Evolutionary conservation across 2,797 vertebrate species (phyloP).

Genomic region (Aselliscus stoliczkanus): DNA sequence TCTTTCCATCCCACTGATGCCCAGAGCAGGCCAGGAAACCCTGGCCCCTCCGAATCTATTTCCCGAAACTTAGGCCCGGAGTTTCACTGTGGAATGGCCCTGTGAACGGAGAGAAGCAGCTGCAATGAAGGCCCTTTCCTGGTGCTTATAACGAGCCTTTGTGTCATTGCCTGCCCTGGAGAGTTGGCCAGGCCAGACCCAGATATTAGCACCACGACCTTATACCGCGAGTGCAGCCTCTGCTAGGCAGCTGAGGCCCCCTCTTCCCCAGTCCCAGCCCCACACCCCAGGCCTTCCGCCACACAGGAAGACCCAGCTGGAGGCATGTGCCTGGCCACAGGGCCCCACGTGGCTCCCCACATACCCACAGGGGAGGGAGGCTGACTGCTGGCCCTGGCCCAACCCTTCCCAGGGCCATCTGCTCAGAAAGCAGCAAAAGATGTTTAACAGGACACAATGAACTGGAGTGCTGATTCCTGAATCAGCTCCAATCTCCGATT

Average conservation of each 20-base stretch:
- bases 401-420: background rate
- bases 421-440: background rate
- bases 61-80: background rate
- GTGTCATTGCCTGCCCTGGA: background rate
- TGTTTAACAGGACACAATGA: background rate
- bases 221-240: background rate
- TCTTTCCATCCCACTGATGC: background rate
- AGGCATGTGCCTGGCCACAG: background rate
- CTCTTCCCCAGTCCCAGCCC: background rate
- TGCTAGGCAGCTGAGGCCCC: background rate
- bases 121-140: background rate
- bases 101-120: background rate
- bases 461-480: background rate
- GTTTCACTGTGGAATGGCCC: background rate
- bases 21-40: background rate
- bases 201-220: background rate
- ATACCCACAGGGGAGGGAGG: background rate
- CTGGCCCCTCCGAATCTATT: background rate
- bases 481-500: background rate
- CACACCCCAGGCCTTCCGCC: background rate
- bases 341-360: background rate
- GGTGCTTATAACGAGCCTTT: background rate
- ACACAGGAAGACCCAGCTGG: background rate
- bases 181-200: background rate
- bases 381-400: background rate